A percentile compares a stretch with the other conserved stretches of the same genome.
Evolutionary conservation across 1,140 invertebrate genomes (phyloP).

Genomic region (Ruditapes philippinarum): DNA sequence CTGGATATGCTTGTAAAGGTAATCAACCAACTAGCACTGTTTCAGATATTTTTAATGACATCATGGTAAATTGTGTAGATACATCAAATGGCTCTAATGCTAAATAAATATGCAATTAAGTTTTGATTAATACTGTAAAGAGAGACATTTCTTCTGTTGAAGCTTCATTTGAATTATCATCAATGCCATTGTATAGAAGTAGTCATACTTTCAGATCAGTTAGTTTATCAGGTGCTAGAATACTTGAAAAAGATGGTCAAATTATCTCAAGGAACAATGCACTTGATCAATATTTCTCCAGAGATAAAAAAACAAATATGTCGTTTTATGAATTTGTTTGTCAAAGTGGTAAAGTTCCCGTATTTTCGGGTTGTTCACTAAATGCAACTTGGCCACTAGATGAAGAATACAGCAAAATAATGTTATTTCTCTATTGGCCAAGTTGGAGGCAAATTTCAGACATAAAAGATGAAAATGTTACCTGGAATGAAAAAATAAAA

Average conservation of each 20-base stretch:
- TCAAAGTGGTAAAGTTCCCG: conserved; percentile 49
- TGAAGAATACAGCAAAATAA: conserved; percentile 51
- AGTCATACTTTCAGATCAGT: conserved; percentile 64
- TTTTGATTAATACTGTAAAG: conserved; percentile 66
- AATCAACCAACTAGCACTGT: conserved; percentile 23
- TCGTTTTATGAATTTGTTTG: conserved; percentile 56
- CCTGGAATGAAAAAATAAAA: neutral
- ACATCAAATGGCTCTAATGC: neutral
- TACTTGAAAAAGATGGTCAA: conserved; percentile 45
- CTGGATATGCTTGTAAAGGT: conserved; percentile 58
- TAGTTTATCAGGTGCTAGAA: conserved; percentile 46
- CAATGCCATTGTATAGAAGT: conserved; percentile 33
- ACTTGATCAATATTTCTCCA: conserved; percentile 57
- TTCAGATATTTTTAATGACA: conserved; percentile 50
- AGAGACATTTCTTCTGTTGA: conserved; percentile 65
- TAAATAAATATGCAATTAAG: conserved; percentile 64
- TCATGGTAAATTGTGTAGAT: neutral
- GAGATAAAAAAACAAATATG: neutral
- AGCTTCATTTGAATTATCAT: conserved; percentile 62
- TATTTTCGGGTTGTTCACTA: conserved; percentile 40
- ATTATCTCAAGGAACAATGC: conserved; percentile 47
- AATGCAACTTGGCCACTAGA: conserved; percentile 57
- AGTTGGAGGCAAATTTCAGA: conserved; percentile 56
- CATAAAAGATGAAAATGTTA: conserved; percentile 29
- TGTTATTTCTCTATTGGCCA: conserved; percentile 60